Evolutionary conservation across 2,888 invertebrate genomes (phyloP).

Genomic region (Acleris laterana): DNA sequence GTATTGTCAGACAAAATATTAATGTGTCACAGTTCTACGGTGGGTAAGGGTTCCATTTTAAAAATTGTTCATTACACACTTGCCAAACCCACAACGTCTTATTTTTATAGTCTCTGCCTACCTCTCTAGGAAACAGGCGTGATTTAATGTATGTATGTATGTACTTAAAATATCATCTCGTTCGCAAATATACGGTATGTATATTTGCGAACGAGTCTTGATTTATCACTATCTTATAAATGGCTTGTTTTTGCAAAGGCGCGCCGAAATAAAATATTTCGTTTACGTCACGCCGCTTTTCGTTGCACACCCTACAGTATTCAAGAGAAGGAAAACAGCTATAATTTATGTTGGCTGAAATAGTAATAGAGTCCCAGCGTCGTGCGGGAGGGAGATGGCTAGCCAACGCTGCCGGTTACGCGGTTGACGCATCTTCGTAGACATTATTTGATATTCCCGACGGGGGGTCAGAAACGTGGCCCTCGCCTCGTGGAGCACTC

Average conservation of each 20-base stretch:
- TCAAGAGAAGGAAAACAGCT: slow-evolving; percentile 70
- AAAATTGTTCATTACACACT: too few relatives aligned
- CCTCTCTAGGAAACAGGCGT: too few relatives aligned
- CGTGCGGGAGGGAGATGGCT: slow-evolving; percentile 19
- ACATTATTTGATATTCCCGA: slow-evolving; percentile 53
- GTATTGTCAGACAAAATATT: too few relatives aligned
- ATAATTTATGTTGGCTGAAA: slow-evolving; percentile 67
- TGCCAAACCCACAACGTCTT: too few relatives aligned
- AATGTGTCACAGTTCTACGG: too few relatives aligned
- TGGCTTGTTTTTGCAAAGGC: slow-evolving; percentile 74
- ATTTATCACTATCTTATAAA: slow-evolving; percentile 69
- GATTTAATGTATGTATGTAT: too few relatives aligned
- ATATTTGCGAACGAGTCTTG: slow-evolving; percentile 49
- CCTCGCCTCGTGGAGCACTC: slow-evolving; percentile 4
- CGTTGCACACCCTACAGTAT: slow-evolving; percentile 60
- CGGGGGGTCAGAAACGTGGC: slow-evolving; percentile 33
- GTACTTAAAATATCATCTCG: too few relatives aligned
- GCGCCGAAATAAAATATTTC: slow-evolving; percentile 70
- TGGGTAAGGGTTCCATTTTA: too few relatives aligned
- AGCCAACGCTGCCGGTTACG: slow-evolving; percentile 43
- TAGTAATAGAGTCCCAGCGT: slow-evolving; percentile 31
- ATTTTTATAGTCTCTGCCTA: too few relatives aligned
- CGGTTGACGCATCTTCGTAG: slow-evolving; percentile 53
- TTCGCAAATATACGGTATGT: slow-evolving; percentile 42
- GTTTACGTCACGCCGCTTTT: slow-evolving; percentile 61